Evolutionary conservation across 92 coral and sea anemone species (phyloP), one percentile per base, ranked within the genome.

Genomic region (Parazoanthus atlanticus): DNA sequence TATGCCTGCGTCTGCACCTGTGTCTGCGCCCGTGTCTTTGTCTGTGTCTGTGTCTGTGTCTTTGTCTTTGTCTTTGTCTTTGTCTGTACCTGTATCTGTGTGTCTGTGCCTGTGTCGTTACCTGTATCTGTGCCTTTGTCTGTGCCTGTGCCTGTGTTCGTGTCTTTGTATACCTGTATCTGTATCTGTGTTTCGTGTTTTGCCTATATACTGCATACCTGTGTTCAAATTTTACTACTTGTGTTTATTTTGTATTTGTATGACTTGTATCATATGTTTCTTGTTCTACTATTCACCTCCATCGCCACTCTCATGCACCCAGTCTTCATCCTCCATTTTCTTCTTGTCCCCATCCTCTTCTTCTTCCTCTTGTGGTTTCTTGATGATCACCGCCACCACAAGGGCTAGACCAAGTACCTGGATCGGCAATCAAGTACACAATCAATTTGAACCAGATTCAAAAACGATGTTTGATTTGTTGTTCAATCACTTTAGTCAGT

Each of bases 321-420:
- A 93, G 43, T 96, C 94, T 56, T 96, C 94, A 77, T 96, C 97
- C 16, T 96, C 95, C 71, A 92, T 76, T 80, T 88, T 93, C 71
- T 90, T 95, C 86, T 94, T 90, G 76, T 73, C 86, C 8, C 85
- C 93, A 1, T 90, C 92, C 3, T 94, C 99, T 8, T 93, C 95
- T n/a, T 96, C 99, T 65, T 94, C 96, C 71, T 92, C 96, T 8
- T 89, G 94, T 8, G 99, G 99, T 81, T 96, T 96, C 95, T 96
- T 96, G 90, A 96, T 89, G 21, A 96, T 93, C 23, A 94, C 47
- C 17, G 99, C 99, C 32, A 95, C 92, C 25, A 96, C 90, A n/a
- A 93, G 90, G n/a, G 98, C 99, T 33, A 96, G 91, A 74, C 89
- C 95, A 16, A 96, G 92, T 73, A 96, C 98, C 92, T 90, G 5